Percentiles rank a stretch among this genome's conserved stretches.
These are phyloP conservation scores for Zosterops lateralis DNA, from an alignment of 2,113 vertebrate genomes.

Conservation along the genomic window DNA sequence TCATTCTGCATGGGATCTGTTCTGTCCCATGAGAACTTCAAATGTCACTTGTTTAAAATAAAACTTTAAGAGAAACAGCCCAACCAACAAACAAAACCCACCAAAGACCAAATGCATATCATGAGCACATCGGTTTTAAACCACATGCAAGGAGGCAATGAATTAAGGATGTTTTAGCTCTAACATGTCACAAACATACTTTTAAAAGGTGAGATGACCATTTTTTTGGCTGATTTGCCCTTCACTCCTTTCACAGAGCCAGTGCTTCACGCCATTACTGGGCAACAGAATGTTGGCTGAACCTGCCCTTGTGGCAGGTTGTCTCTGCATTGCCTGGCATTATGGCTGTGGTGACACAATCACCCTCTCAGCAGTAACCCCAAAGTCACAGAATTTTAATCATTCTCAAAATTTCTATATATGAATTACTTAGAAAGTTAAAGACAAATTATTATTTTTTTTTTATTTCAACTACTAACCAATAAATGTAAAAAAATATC, in stretches of 20 bases:
- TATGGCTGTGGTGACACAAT: background rate
- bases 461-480: constrained; percentile 61
- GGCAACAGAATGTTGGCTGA: background rate
- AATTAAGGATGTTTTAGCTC: background rate
- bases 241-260: background rate
- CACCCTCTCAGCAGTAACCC: background rate
- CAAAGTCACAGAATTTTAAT: background rate
- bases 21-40: background rate
- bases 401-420: background rate
- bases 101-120: background rate
- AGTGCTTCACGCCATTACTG: background rate
- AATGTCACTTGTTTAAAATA: background rate
- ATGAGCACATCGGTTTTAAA: background rate
- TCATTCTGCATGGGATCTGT: background rate
- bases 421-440: constrained; percentile 51
- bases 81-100: background rate
- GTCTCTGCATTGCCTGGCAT: background rate
- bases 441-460: constrained; percentile 21
- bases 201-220: background rate
- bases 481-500: constrained; percentile 58
- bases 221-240: background rate
- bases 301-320: background rate
- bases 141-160: background rate
- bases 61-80: background rate
- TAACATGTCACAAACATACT: background rate